Percentiles rank a stretch among this genome's conserved stretches.
phyloP scores from a whole-genome alignment of 2,113 vertebrate genomes.

The Gadus macrocephalus region DNA sequence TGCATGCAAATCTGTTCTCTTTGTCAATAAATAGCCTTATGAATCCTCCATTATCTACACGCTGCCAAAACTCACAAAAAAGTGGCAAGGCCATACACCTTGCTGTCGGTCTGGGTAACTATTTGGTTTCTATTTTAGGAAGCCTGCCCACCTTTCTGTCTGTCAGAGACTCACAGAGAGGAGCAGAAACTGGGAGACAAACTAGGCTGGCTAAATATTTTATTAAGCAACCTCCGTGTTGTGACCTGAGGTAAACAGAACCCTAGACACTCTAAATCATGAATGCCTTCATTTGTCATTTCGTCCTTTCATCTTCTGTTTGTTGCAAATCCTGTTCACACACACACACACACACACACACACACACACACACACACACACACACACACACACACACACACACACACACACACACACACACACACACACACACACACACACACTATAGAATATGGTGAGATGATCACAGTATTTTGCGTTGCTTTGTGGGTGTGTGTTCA shows the following conservation, averaged over 20 bases:
- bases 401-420: no score
- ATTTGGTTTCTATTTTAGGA: no score
- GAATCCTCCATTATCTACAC: no score
- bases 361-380: conserved; percentile 15
- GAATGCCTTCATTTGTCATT: conserved; percentile 33
- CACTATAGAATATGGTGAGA: conserved; percentile 48
- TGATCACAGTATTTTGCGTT: background rate
- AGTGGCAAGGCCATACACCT: no score
- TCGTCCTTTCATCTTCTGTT: conserved; percentile 7
- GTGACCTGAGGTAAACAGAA: conserved; percentile 34
- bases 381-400: no score
- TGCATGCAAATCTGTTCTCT: no score
- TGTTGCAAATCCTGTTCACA: background rate
- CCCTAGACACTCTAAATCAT: conserved; percentile 37
- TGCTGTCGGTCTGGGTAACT: no score
- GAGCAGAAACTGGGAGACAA: conserved; percentile 7
- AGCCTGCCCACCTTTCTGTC: conserved; percentile 1
- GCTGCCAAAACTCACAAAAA: no score
- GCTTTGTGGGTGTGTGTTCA: no score
- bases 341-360: background rate
- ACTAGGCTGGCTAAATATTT: conserved; percentile 26
- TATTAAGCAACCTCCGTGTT: conserved; percentile 1
- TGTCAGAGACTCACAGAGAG: conserved; percentile 1
- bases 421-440: conserved; percentile 20
- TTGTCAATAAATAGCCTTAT: no score